Evolutionary conservation across 2,113 vertebrate species (phyloP), one percentile per base, ranked within the genome.

Genomic region (Zootoca vivipara): DNA sequence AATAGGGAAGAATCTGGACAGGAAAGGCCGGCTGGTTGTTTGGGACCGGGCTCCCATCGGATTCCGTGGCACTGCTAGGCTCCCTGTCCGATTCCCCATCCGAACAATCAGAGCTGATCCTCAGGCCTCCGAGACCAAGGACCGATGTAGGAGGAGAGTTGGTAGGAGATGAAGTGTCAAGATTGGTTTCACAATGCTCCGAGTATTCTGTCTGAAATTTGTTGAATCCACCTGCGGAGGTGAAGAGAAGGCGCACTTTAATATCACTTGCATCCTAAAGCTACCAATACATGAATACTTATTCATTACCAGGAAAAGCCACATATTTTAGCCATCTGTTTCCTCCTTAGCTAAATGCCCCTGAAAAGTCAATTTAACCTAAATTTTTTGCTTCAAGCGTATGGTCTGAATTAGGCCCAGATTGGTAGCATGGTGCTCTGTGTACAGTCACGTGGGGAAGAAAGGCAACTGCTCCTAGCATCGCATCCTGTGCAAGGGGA

Each of bases 201-300:
- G 99, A 98, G 91, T 98, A 99, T 90, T 99, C 98, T 0, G 97
- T 98, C 96, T 99, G 99, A 95, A 99, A 99, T 97, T 99, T 99
- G 96, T 98, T 99, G 96, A 99, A 99, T 87, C 99, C 99, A 95
- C 99, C 99, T 99, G 95, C 40, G 90, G 88, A 93, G 33, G 2
- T 9, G 82, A 12, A 56, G 46, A 92, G 35, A 87, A 30, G 82
- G 84, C 81, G 1, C 1, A 6, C 0, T 93, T 94, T 88, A 92
- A 5, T 91, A 52, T 86, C n/a, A 56, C 18, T 52, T 33, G 12
- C 35, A 69, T 35, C 64, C 56, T 56, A 78, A 75, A 77, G 65
- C 40, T 13, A 84, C 30, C 56, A 2, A 24, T 24, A 15, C 4
- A 20, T 4, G 30, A 74, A 85, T 15, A 38, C 52, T 62, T 38